Percentiles rank a stretch among this genome's conserved stretches.
phyloP scores from a whole-genome alignment of 2,888 invertebrate species.

The Patella ulyssiponensis region DNA sequence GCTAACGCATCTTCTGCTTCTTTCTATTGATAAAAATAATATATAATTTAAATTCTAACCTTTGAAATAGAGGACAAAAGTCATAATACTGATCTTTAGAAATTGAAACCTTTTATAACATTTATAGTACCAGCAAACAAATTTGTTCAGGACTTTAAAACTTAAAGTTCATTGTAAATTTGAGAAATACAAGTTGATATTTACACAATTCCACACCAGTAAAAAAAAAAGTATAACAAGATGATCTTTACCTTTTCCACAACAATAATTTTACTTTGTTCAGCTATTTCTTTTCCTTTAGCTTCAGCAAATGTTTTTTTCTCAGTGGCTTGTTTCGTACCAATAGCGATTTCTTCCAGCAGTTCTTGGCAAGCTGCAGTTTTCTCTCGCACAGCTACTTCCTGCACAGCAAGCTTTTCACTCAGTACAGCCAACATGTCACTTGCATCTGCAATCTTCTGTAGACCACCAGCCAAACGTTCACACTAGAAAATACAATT shows the following conservation, averaged over 20 bases:
- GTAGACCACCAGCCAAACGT: conserved; percentile 80
- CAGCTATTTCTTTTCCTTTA: conserved; percentile 87
- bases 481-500: conserved; percentile 76
- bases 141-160: neutral
- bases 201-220: too few species aligned
- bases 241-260: conserved; percentile 79
- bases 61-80: neutral
- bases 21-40: conserved; percentile 51
- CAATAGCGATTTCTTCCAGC: conserved; percentile 81
- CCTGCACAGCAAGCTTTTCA: conserved; percentile 85
- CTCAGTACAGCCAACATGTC: conserved; percentile 86
- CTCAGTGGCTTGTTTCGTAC: conserved; percentile 77
- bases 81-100: neutral
- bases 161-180: neutral
- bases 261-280: conserved; percentile 84
- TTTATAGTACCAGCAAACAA: neutral
- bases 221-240: too few species aligned
- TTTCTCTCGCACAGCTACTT: conserved; percentile 85
- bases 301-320: conserved; percentile 86
- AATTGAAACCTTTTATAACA: too few species aligned
- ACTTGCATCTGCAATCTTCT: conserved; percentile 90
- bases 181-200: too few species aligned
- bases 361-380: conserved; percentile 86
- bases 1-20: conserved; percentile 87
- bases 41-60: neutral